Evolutionary conservation across 1,140 invertebrate species (phyloP).

Genomic region (Protaetia brevitarsis): DNA sequence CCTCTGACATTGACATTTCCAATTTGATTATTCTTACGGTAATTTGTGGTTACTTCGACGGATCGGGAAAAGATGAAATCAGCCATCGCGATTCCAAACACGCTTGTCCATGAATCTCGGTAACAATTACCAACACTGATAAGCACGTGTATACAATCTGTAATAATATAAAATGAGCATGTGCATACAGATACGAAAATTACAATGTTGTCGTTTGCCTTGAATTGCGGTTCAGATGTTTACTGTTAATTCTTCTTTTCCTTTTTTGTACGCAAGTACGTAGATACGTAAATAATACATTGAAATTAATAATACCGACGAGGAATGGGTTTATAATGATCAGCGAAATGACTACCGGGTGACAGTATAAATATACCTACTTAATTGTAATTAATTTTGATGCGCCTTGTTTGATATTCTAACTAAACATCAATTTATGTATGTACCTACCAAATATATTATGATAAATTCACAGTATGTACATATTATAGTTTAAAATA

Average conservation of each 20-base stretch:
- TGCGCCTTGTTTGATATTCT: no score
- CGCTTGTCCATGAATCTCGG: neutral
- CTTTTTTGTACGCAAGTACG: neutral
- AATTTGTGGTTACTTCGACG: neutral
- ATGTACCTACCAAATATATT: no score
- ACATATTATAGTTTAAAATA: neutral
- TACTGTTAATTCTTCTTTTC: neutral
- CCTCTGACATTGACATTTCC: neutral
- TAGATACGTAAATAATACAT: neutral
- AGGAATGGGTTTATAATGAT: no score
- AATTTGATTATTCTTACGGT: neutral
- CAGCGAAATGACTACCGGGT: no score
- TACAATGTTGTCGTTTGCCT: neutral
- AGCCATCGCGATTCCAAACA: neutral
- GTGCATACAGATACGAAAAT: neutral
- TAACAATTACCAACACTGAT: neutral
- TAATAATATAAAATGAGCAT: conserved; percentile 5
- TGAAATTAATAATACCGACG: neutral
- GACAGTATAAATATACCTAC: no score
- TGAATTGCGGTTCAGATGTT: conserved; percentile 4
- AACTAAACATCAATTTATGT: no score
- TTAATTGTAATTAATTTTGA: no score
- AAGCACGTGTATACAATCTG: neutral
- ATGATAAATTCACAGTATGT: no score
- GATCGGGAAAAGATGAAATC: neutral